Percentiles rank a stretch among this genome's conserved stretches.
These are phyloP conservation scores for Amphimedon queenslandica DNA, from an alignment of 37 sponge, comb jelly and placozoan species.

Conservation along the genomic window DNA sequence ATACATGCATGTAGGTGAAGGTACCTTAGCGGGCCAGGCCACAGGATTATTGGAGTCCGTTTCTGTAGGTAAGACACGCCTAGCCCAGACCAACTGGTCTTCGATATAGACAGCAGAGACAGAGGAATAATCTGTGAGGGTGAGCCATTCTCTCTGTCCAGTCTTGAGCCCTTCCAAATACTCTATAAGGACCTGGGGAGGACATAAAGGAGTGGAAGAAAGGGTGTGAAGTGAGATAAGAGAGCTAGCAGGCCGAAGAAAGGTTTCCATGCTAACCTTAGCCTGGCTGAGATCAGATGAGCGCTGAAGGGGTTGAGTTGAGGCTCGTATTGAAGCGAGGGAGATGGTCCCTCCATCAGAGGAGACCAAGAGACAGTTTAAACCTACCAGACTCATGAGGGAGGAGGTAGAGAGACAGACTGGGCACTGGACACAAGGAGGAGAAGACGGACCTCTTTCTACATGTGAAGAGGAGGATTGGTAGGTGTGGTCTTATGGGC, in stretches of 20 bases:
- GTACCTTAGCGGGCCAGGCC: slow-evolving; percentile 73
- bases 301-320: slow-evolving; percentile 29
- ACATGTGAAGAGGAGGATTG: too few relatives aligned
- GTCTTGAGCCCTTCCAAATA: slow-evolving; percentile 35
- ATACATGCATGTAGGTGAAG: too few relatives aligned
- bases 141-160: slow-evolving; percentile 39
- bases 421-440: too few relatives aligned
- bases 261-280: slow-evolving; percentile 30
- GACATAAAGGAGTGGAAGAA: neutral
- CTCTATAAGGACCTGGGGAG: slow-evolving; percentile 54
- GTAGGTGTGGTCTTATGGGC: too few relatives aligned
- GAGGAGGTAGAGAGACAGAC: too few relatives aligned
- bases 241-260: neutral
- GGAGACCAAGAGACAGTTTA: slow-evolving; percentile 13
- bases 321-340: slow-evolving; percentile 35
- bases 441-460: too few relatives aligned
- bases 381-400: slow-evolving; percentile 57
- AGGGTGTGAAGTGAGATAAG: neutral
- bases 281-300: slow-evolving; percentile 39
- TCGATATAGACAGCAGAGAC: slow-evolving; percentile 57
- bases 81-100: slow-evolving; percentile 66
- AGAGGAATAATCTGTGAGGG: slow-evolving; percentile 12
- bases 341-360: slow-evolving; percentile 12
- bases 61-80: slow-evolving; percentile 33
- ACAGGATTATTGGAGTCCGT: slow-evolving; percentile 41